Percentiles rank a stretch among this genome's conserved stretches.
Evolutionary conservation across 2,797 vertebrate species (phyloP).

Genomic region (Lindbergichthys nudifrons): DNA sequence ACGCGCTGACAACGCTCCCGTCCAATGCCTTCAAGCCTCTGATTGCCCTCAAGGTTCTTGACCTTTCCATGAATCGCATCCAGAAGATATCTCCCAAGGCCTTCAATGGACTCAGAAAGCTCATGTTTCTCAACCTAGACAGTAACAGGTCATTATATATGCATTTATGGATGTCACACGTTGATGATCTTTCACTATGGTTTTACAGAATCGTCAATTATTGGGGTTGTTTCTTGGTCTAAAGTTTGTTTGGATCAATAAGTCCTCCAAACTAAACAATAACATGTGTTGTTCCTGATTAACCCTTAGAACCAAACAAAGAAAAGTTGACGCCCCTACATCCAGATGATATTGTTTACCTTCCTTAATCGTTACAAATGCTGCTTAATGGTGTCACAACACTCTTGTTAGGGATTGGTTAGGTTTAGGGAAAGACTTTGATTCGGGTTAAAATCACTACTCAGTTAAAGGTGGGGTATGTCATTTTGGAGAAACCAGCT

Average conservation of each 20-base stretch:
- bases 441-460: too few relatives aligned
- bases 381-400: too few relatives aligned
- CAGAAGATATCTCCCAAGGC: slow-evolving; percentile 78
- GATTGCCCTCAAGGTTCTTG: slow-evolving; percentile 83
- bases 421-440: too few relatives aligned
- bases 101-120: slow-evolving; percentile 79
- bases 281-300: background rate
- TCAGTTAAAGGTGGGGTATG: too few relatives aligned
- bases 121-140: slow-evolving; percentile 86
- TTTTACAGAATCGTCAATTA: too few relatives aligned
- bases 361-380: too few relatives aligned
- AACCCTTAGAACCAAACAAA: background rate
- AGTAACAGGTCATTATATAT: slow-evolving; percentile 78
- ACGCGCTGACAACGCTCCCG: slow-evolving; percentile 73
- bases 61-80: slow-evolving; percentile 83
- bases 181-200: background rate
- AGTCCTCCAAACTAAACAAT: background rate
- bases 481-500: too few relatives aligned
- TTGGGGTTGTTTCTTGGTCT: too few relatives aligned
- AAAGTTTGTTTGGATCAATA: background rate
- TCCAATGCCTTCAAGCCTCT: slow-evolving; percentile 83
- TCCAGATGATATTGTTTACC: background rate
- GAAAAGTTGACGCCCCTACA: background rate
- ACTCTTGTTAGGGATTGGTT: too few relatives aligned
- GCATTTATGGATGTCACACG: background rate